phyloP scores from a whole-genome alignment of 2,797 vertebrate species.

The Diplodus puntazzo region DNA sequence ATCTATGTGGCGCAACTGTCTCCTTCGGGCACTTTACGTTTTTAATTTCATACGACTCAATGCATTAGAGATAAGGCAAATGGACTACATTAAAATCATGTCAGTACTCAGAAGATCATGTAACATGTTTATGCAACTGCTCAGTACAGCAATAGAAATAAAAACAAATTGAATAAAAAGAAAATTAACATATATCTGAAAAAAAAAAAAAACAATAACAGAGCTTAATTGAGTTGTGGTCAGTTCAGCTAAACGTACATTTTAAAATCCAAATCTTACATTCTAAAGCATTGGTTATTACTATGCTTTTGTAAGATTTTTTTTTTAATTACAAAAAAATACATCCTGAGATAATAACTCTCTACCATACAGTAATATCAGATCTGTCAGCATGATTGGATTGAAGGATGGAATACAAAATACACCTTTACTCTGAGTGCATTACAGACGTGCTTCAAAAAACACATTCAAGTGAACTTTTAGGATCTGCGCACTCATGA shows the following conservation, averaged over 20 bases:
- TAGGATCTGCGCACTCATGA: slow-evolving; percentile 19
- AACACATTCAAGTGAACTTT: slow-evolving; percentile 37
- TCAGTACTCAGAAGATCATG: slow-evolving; percentile 30
- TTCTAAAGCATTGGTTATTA: slow-evolving; percentile 31
- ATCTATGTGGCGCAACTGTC: slow-evolving; percentile 16
- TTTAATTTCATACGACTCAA: slow-evolving; percentile 18
- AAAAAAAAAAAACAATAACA: not conserved
- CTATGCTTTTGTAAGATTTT: slow-evolving; percentile 7
- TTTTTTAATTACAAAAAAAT: not conserved
- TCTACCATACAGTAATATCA: slow-evolving; percentile 27
- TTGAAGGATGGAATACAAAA: slow-evolving; percentile 4
- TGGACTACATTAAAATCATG: slow-evolving; percentile 28
- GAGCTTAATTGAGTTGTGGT: slow-evolving; percentile 32
- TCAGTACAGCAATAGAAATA: slow-evolving; percentile 10
- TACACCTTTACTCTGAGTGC: not conserved
- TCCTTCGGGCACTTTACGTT: slow-evolving; percentile 39
- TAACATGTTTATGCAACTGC: slow-evolving; percentile 21
- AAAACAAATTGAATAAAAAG: slow-evolving; percentile 11
- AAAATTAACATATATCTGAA: slow-evolving; percentile 34
- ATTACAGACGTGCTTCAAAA: slow-evolving; percentile 18
- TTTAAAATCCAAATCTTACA: slow-evolving; percentile 27
- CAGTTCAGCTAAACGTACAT: slow-evolving; percentile 30
- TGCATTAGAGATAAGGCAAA: slow-evolving; percentile 44
- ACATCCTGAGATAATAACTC: slow-evolving; percentile 44
- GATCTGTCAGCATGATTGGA: slow-evolving; percentile 2